Percentiles rank a stretch among this genome's conserved stretches.
phyloP scores from a whole-genome alignment of 1,140 invertebrate genomes.

The Drosophila bocqueti region DNA sequence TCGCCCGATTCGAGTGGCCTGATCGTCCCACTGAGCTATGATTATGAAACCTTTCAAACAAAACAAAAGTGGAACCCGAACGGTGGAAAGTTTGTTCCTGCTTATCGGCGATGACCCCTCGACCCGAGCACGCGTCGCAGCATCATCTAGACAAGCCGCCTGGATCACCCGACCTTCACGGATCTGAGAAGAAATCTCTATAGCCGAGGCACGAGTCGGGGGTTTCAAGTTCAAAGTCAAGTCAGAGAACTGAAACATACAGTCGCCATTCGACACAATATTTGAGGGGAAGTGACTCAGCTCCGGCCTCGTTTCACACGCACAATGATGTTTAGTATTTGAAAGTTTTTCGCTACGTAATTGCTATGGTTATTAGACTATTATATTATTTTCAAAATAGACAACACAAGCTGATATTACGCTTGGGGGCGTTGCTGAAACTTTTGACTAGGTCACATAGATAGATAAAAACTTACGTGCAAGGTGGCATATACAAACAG shows the following conservation, averaged over 20 bases:
- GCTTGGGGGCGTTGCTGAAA: conserved; percentile 32
- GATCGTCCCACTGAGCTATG: conserved; percentile 5
- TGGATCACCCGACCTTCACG: conserved; percentile 35
- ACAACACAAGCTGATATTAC: conserved; percentile 1
- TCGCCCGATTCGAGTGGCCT: conserved; percentile 3
- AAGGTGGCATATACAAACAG: conserved; percentile 7
- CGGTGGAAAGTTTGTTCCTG: conserved; percentile 39
- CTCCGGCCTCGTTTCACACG: conserved; percentile 88
- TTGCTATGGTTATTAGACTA: conserved; percentile 19
- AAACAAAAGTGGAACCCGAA: conserved; percentile 14
- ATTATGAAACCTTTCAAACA: conserved; percentile 17
- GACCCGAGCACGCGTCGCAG: conserved; percentile 27
- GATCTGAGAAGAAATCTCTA: conserved; percentile 10
- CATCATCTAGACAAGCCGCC: background rate
- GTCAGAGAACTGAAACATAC: conserved; percentile 5
- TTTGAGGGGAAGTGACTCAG: conserved; percentile 42
- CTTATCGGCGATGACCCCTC: conserved; percentile 25
- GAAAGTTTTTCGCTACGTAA: conserved; percentile 46
- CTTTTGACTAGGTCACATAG: conserved; percentile 16
- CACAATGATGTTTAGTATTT: conserved; percentile 85
- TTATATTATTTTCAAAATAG: conserved; percentile 9
- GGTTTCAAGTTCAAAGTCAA: conserved; percentile 58
- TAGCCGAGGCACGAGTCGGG: conserved; percentile 7
- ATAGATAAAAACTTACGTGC: conserved; percentile 35
- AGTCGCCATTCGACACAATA: conserved; percentile 13